These are phyloP conservation scores for Hydrocynus forskahlii DNA, from an alignment of 2,797 vertebrate genomes.

Conservation along the genomic window DNA sequence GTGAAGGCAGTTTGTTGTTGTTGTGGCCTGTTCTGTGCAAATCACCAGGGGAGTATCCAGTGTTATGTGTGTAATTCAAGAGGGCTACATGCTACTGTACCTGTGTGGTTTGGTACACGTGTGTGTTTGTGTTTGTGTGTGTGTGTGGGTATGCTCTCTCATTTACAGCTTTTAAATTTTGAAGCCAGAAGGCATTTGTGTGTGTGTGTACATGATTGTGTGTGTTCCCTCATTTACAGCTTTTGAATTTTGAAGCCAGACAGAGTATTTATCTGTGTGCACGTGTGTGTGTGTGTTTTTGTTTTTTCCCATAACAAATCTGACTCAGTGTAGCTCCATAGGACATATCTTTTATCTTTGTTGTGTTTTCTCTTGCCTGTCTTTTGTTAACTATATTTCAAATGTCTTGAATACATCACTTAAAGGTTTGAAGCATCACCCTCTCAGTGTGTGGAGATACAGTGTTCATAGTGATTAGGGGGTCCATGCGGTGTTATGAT, in stretches of 20 bases:
- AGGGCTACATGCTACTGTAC: slow-evolving; percentile 10
- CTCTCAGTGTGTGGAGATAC: slow-evolving; percentile 11
- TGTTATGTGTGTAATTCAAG: slow-evolving; percentile 48
- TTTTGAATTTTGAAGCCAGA: no score
- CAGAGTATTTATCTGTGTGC: no score
- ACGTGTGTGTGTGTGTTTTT: not conserved
- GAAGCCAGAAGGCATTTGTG: not conserved
- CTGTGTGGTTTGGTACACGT: slow-evolving; percentile 34
- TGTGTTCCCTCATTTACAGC: not conserved
- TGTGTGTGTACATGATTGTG: not conserved
- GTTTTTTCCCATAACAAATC: not conserved
- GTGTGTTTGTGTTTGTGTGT: not conserved
- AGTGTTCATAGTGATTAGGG: not conserved
- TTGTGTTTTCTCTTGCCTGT: not conserved
- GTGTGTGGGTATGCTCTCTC: not conserved
- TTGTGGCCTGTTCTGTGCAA: slow-evolving; percentile 47
- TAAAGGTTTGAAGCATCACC: not conserved
- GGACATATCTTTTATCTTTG: not conserved
- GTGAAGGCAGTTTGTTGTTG: slow-evolving; percentile 35
- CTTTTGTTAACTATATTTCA: not conserved
- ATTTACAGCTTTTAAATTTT: not conserved
- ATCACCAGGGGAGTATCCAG: slow-evolving; percentile 53
- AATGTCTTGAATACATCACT: not conserved
- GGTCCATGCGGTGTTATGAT: slow-evolving; percentile 8
- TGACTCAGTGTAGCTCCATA: not conserved